Percentiles rank a stretch among this genome's conserved stretches.
Evolutionary conservation across 2,113 vertebrate genomes (phyloP).

Genomic region (Pogona vitticeps): DNA sequence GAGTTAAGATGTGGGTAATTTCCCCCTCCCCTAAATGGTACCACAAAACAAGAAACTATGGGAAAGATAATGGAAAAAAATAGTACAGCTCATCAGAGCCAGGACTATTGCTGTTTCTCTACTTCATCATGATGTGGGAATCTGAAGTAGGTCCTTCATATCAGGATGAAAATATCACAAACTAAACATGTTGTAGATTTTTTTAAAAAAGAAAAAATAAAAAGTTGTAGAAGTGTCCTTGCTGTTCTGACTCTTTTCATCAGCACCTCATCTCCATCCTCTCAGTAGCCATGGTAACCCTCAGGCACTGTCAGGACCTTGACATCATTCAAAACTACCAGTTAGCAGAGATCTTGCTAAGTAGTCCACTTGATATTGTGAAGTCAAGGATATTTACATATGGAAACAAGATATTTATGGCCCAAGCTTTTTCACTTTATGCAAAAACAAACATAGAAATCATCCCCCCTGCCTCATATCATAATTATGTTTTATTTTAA

Average conservation of each 20-base stretch:
- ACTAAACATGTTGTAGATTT: neutral
- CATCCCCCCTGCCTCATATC: neutral
- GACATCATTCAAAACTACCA: neutral
- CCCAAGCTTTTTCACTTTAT: neutral
- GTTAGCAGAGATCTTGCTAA: neutral
- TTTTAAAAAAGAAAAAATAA: neutral
- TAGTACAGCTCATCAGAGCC: neutral
- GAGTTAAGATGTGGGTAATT: neutral
- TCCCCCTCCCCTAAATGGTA: neutral
- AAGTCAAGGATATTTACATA: neutral
- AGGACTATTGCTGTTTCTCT: neutral
- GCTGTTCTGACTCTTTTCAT: neutral
- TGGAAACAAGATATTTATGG: accelerated
- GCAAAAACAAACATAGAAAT: neutral
- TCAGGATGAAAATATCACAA: neutral
- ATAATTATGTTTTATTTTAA: neutral
- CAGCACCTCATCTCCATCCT: slow-evolving; percentile 42
- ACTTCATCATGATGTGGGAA: neutral
- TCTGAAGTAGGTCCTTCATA: neutral
- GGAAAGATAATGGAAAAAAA: neutral
- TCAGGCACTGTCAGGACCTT: neutral
- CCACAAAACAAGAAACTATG: neutral
- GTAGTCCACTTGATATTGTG: neutral
- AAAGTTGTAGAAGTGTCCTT: neutral
- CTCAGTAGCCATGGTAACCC: slow-evolving; percentile 62